Evolutionary conservation across 2,113 vertebrate species (phyloP).

Genomic region (Lepisosteus osseus): DNA sequence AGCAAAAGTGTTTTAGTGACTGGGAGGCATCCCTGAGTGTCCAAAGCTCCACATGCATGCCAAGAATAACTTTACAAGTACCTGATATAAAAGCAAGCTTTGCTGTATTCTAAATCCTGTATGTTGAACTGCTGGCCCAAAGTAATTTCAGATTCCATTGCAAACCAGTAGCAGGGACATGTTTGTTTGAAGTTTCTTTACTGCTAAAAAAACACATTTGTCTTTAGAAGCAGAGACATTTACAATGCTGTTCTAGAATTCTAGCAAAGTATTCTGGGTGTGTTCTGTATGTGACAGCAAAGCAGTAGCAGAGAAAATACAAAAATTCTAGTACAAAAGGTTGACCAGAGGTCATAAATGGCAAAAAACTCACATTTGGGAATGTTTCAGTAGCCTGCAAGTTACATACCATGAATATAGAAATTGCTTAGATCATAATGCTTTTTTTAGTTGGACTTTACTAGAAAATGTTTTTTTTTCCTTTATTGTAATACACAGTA

Average conservation of each 20-base stretch:
- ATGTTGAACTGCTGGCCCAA: slow-evolving; percentile 13
- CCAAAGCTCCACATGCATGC: slow-evolving; percentile 32
- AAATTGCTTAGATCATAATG: too few species aligned
- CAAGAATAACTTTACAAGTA: slow-evolving; percentile 42
- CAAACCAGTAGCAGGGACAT: slow-evolving; percentile 28
- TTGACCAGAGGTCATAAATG: background rate
- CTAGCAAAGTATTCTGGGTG: background rate
- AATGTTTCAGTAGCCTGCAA: background rate
- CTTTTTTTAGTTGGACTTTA: too few species aligned
- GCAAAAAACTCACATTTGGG: background rate
- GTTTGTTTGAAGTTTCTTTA: slow-evolving; percentile 30
- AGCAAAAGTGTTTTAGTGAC: slow-evolving; percentile 18
- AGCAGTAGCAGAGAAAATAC: background rate
- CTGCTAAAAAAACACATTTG: slow-evolving; percentile 37
- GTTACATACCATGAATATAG: background rate
- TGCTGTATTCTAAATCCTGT: background rate
- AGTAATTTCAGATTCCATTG: slow-evolving; percentile 35
- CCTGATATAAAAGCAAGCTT: slow-evolving; percentile 20
- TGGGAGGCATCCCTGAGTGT: slow-evolving; percentile 16
- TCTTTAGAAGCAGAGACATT: slow-evolving; percentile 16
- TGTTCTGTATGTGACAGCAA: background rate
- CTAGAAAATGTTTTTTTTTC: too few species aligned
- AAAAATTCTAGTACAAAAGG: background rate
- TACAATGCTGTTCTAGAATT: slow-evolving; percentile 13
- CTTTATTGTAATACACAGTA: too few species aligned